Base-by-base conservation (phyloP, 1,140 invertebrate species). In the Chymomyza costata region DNA sequence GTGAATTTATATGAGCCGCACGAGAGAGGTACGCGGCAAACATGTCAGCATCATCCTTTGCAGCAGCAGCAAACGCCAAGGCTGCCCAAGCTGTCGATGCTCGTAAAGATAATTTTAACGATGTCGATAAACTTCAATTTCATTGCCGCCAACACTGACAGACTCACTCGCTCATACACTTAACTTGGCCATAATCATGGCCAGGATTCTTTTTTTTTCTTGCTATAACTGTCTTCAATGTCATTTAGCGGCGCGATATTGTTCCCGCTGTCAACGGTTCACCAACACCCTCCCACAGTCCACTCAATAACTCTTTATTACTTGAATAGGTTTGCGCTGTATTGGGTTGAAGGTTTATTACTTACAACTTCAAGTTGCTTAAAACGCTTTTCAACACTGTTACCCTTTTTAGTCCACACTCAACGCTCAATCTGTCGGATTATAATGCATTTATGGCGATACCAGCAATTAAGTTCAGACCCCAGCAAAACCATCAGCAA, bases 71-170 rank as follows among this genome's bases (percentile, higher is more conserved):
- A 7, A 5, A 25, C 11, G 16, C 16, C 47, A 6, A 38, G 44
- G 35, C 45, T n/a, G n/a, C n/a, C 52, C 48, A 67, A 67, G 64
- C n/a, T 48, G 47, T 15, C 21, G 28, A 39, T 43, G 62, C 60
- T 73, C 73, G 71, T 78, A 66, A 78, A 78, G 71, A 78, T 78
- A 80, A 78, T 78, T 78, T 78, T 78, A 78, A 78, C 73, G 71
- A 80, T 71, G 66, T 80, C 71, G 71, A 78, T 78, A 78, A 78
- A 78, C 71, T 78, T 78, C 73, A 78, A 78, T 78, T 78, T 80
- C 67, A 78, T 80, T 78, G 62, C 65, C 30, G 55, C 55, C 47
- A 41, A 49, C 14, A 16, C 18, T 31, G 39, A 18, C n/a, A 15
- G 11, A 11, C 31, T 45, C 47, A 30, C 30, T 51, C 34, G 37